phyloP scores from a whole-genome alignment of 1,140 invertebrate species.

The Drosophila carrolli region DNA sequence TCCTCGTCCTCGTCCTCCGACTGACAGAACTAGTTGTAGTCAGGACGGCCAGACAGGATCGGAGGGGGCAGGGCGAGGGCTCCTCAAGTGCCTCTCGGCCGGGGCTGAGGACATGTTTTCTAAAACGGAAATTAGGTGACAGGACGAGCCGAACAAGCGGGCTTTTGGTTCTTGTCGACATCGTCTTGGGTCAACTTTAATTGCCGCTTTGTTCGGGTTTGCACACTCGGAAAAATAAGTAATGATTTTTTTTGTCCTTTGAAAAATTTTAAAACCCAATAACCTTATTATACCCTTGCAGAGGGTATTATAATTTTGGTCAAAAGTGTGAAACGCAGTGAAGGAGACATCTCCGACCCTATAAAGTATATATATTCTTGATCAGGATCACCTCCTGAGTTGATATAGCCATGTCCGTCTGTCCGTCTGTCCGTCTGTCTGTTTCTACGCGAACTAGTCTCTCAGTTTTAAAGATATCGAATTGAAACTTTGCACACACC shows the following conservation, averaged over 20 bases:
- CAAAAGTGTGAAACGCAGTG: too few species aligned
- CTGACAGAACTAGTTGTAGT: slow-evolving; percentile 62
- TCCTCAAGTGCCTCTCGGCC: slow-evolving; percentile 57
- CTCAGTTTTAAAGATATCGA: too few species aligned
- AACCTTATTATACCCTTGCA: too few species aligned
- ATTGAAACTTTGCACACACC: too few species aligned
- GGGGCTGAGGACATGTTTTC: slow-evolving; percentile 67
- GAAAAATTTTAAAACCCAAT: background rate
- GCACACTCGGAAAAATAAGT: slow-evolving; percentile 17
- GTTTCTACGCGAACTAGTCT: too few species aligned
- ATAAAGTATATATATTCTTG: too few species aligned
- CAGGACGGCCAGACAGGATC: slow-evolving; percentile 26
- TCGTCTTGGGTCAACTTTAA: slow-evolving; percentile 77
- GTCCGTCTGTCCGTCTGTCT: too few species aligned
- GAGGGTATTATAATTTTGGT: too few species aligned
- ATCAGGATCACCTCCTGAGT: too few species aligned
- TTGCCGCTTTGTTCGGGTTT: slow-evolving; percentile 46
- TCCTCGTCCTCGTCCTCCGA: slow-evolving; percentile 41
- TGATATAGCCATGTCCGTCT: too few species aligned
- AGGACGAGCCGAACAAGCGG: slow-evolving; percentile 59
- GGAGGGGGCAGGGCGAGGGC: slow-evolving; percentile 1
- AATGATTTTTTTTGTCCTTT: background rate
- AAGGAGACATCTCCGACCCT: too few species aligned
- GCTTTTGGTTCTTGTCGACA: slow-evolving; percentile 53
- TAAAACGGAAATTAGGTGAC: slow-evolving; percentile 82